These are phyloP conservation scores for Poecilobothrus nobilitatus DNA, from an alignment of 2,888 invertebrate species.

Conservation along the genomic window DNA sequence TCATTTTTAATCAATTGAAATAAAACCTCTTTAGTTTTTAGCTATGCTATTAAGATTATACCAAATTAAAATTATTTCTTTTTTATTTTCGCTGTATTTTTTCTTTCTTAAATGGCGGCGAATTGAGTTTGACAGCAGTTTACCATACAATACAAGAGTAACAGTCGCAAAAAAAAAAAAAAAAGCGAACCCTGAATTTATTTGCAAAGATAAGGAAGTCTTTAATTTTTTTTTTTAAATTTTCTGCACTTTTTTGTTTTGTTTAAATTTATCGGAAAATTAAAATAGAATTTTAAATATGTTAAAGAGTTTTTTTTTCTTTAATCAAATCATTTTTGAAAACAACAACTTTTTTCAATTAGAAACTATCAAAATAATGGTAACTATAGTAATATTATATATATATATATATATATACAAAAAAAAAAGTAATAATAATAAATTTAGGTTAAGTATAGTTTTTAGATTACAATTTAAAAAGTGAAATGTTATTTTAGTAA, in stretches of 20 bases:
- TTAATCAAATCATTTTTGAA: not conserved
- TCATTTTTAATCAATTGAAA: not conserved
- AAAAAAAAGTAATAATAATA: too few relatives aligned
- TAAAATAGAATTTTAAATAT: not conserved
- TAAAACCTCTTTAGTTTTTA: not conserved
- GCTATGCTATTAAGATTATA: not conserved
- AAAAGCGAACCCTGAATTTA: not conserved
- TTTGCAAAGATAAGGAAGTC: not conserved
- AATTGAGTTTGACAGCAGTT: not conserved
- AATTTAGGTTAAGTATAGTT: too few relatives aligned
- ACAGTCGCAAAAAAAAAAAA: too few relatives aligned
- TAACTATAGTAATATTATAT: too few relatives aligned
- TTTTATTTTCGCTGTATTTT: too few relatives aligned
- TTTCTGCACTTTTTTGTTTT: not conserved
- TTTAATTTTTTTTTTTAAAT: not conserved
- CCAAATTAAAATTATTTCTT: not conserved
- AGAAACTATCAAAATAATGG: not conserved
- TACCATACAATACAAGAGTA: too few relatives aligned
- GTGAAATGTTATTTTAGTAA: too few relatives aligned
- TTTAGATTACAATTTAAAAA: too few relatives aligned
- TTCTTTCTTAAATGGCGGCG: not conserved
- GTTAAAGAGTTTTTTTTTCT: not conserved
- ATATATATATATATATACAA: too few relatives aligned
- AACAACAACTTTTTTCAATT: not conserved
- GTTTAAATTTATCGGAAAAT: not conserved